A percentile compares a stretch with the other conserved stretches of the same genome.
phyloP scores from a whole-genome alignment of 2,888 invertebrate genomes.

The Pristionchus entomophagus region DNA sequence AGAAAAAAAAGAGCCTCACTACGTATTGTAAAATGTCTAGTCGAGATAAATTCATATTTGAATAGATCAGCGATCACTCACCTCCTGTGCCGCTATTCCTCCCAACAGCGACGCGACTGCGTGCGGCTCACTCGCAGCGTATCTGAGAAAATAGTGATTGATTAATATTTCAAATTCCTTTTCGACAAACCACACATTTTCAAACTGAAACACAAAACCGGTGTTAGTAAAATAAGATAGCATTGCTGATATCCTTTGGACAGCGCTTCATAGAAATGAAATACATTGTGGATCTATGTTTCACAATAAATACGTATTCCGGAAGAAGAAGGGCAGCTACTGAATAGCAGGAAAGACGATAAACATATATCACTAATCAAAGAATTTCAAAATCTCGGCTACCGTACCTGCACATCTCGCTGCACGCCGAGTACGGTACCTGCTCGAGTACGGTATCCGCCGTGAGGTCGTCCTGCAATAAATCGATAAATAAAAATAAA shows the following conservation, averaged over 20 bases:
- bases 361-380: not conserved
- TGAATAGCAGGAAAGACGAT: no score
- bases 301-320: no score
- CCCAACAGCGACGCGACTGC: slow-evolving; percentile 92
- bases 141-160: slow-evolving; percentile 49
- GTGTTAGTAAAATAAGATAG: no score
- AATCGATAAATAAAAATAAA: not conserved
- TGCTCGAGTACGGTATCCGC: slow-evolving; percentile 51
- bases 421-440: slow-evolving; percentile 32
- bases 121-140: slow-evolving; percentile 84
- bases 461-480: slow-evolving; percentile 15
- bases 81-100: slow-evolving; percentile 89
- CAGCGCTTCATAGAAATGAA: no score
- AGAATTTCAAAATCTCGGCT: not conserved
- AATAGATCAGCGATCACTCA: slow-evolving; percentile 14
- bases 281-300: no score
- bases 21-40: not conserved
- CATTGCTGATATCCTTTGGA: no score
- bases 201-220: no score
- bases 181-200: no score
- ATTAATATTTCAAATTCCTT: no score
- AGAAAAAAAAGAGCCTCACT: not conserved
- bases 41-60: not conserved
- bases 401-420: slow-evolving; percentile 40
- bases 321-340: no score